Evolutionary conservation across 2,888 invertebrate genomes (phyloP), one percentile per base, ranked within the genome.

Genomic region (Gibbula magus): DNA sequence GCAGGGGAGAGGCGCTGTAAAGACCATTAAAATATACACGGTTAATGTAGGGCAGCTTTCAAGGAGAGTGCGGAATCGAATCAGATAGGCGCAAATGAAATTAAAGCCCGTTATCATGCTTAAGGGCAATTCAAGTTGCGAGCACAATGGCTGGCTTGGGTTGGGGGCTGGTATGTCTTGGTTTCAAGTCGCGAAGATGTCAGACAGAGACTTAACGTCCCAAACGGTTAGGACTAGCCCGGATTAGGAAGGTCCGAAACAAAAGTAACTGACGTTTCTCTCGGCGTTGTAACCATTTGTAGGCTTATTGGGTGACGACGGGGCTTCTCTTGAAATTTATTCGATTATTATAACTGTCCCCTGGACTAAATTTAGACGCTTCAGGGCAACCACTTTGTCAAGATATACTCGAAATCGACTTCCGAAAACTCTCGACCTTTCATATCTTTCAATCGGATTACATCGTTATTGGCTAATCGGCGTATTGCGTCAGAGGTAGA

Each of bases 21-120:
- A 25, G 35, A 29, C 32, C 54, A 54, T 53, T 32, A 35, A 75
- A 35, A 54, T 32, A 32, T 25, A 35, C 20, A 54, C 53, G 25
- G 75, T 75, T 75, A 75, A 54, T 75, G 75, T 35, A 75, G 25
- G 75, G 25, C 32, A 52, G 75, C 75, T 75, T 35, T 75, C 75
- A 52, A 75, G 53, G 20, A 18, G 32, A 53, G 75, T 29, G 29
- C 52, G 29, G 53, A 75, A 75, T 75, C 54, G 53, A 75, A 75
- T 75, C 75, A 75, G 52, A 75, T 75, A 53, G 54, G 70, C 29
- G 25, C 32, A 54, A 75, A 75, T 75, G 75, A 75, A 75, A 75
- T 75, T 75, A 75, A 75, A 54, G 53, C 53, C 53, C 32, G 25
- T 29, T 32, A 54, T 25, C 54, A n/a, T 53, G 52, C 54, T 53